A percentile compares a stretch with the other conserved stretches of the same genome.
These are phyloP conservation scores for Blomia tropicalis DNA, from an alignment of 2,888 invertebrate species.

Conservation along the genomic window DNA sequence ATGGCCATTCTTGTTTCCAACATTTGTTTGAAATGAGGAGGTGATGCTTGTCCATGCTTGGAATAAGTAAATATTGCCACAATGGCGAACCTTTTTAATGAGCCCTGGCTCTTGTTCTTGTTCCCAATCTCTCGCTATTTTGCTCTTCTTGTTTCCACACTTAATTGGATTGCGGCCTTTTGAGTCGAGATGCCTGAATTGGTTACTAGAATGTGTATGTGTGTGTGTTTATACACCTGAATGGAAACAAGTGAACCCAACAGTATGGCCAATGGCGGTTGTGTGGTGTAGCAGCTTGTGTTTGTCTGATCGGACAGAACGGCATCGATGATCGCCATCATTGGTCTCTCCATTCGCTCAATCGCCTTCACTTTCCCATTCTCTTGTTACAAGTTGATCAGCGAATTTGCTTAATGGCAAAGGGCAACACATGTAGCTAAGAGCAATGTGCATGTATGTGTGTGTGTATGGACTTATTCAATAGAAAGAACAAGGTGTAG, in stretches of 20 bases:
- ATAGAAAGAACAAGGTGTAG: too few species aligned
- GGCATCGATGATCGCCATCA: too few species aligned
- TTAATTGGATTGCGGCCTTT: background rate
- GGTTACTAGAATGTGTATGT: background rate
- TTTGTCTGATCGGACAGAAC: background rate
- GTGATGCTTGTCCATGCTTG: background rate
- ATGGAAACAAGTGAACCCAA: background rate
- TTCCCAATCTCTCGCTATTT: too few species aligned
- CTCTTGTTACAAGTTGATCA: conserved; percentile 10
- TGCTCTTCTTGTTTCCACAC: too few species aligned
- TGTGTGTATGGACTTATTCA: too few species aligned
- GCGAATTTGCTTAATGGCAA: conserved; percentile 6
- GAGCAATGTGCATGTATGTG: background rate
- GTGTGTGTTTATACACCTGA: conserved; percentile 3
- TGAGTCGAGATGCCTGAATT: too few species aligned
- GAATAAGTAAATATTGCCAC: background rate
- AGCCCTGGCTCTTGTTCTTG: background rate
- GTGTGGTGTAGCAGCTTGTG: background rate
- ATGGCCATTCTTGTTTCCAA: background rate
- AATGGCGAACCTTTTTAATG: background rate
- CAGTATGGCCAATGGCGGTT: background rate
- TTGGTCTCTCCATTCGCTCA: too few species aligned
- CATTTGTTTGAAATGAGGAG: too few species aligned
- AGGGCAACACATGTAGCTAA: conserved; percentile 15
- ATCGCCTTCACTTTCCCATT: too few species aligned